Conservation (phyloP, 2,888 invertebrate genomes). For the Periphyllus acericola region DNA sequence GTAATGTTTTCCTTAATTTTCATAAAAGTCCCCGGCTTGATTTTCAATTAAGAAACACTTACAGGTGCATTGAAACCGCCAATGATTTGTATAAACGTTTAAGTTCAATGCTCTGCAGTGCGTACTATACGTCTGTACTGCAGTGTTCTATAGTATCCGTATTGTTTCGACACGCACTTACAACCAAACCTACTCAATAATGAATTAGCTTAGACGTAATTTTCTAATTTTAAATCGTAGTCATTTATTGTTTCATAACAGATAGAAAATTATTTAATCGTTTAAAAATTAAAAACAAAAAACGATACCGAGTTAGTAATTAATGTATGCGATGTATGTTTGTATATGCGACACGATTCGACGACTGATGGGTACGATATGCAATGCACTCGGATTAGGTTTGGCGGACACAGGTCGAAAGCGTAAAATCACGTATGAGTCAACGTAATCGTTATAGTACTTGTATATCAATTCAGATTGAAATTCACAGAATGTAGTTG, state of each 20-base stretch:
- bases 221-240: neutral
- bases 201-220: neutral
- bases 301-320: neutral
- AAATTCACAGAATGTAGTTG: constrained; percentile 1
- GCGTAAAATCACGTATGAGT: neutral
- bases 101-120: too few relatives aligned
- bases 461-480: neutral
- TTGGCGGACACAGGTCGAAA: constrained; percentile 28
- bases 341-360: neutral
- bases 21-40: neutral
- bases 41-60: too few relatives aligned
- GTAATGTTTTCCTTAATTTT: neutral
- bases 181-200: neutral
- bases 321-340: too few relatives aligned
- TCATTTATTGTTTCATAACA: neutral
- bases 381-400: neutral
- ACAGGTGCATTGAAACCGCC: too few relatives aligned
- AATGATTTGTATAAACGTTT: too few relatives aligned
- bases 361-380: constrained; percentile 1
- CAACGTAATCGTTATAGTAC: neutral
- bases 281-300: neutral
- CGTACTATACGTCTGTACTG: too few relatives aligned
- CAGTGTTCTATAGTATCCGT: too few relatives aligned
- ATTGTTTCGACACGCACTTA: neutral
- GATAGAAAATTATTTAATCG: neutral